Conservation (phyloP, 2,113 vertebrate genomes). For the Petrocephalus zakoni region DNA sequence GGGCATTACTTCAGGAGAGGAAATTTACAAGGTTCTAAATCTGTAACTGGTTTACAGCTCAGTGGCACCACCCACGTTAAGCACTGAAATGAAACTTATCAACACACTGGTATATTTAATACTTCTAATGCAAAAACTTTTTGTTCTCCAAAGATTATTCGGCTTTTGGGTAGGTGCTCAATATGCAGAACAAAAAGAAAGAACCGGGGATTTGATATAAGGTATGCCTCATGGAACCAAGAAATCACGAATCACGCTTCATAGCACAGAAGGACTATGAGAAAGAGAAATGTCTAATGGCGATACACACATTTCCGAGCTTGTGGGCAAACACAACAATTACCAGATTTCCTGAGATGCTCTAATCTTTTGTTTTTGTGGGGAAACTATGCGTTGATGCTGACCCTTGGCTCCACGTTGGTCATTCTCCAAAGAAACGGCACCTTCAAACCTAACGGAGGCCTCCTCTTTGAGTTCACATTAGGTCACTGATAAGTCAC, state of each 20-base stretch:
- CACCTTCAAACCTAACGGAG: not conserved
- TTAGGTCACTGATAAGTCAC: conserved; percentile 42
- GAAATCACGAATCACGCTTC: not conserved
- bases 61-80: not conserved
- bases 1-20: conserved; percentile 9
- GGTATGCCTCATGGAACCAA: not conserved
- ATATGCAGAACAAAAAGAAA: not conserved
- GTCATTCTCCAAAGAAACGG: not conserved
- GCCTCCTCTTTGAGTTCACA: conserved; percentile 56
- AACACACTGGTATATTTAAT: not conserved
- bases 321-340: conserved; percentile 33
- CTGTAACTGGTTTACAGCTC: not conserved
- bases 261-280: not conserved
- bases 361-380: not conserved
- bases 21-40: conserved; percentile 10
- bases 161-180: not conserved
- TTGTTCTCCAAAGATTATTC: not conserved
- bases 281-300: not conserved
- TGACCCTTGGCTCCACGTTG: not conserved
- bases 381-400: not conserved
- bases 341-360: not conserved
- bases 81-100: not conserved
- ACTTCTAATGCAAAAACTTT: not conserved
- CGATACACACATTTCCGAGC: not conserved
- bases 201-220: not conserved